Conservation (phyloP, 35 echinoderm and acorn worm species). For the Antedon bifida region DNA sequence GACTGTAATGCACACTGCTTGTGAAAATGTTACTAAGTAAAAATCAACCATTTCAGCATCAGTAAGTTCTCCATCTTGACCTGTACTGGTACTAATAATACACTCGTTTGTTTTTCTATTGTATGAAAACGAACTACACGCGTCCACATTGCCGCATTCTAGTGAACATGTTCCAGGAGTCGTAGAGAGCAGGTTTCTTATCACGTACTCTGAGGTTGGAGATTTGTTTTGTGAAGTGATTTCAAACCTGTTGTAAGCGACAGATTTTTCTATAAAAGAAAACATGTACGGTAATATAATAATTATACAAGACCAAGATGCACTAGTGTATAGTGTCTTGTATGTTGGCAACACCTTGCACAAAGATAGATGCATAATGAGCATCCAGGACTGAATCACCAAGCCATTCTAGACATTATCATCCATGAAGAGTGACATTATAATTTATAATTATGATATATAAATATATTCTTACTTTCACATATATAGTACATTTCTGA, state of each 20-base stretch:
- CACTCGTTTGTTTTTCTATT: neutral
- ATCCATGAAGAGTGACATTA: no score
- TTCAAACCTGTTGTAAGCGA: neutral
- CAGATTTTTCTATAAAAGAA: neutral
- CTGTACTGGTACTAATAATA: neutral
- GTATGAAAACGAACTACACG: neutral
- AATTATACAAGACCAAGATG: no score
- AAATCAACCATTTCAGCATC: neutral
- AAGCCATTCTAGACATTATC: no score
- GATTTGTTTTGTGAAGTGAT: neutral
- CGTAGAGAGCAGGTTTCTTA: neutral
- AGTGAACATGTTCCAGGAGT: neutral
- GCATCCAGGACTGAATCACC: no score
- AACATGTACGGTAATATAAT: no score
- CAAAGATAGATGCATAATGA: no score
- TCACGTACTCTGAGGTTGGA: neutral
- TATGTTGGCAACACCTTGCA: no score
- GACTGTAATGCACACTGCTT: neutral
- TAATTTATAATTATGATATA: no score
- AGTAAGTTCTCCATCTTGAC: neutral
- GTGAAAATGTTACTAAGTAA: neutral
- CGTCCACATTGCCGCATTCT: neutral
- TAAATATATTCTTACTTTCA: no score
- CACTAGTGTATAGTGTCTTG: no score
- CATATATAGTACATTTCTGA: no score